A percentile compares a stretch with the other conserved stretches of the same genome.
Conservation (phyloP, 1,140 invertebrate species). For the Arctopsyche grandis region DNA sequence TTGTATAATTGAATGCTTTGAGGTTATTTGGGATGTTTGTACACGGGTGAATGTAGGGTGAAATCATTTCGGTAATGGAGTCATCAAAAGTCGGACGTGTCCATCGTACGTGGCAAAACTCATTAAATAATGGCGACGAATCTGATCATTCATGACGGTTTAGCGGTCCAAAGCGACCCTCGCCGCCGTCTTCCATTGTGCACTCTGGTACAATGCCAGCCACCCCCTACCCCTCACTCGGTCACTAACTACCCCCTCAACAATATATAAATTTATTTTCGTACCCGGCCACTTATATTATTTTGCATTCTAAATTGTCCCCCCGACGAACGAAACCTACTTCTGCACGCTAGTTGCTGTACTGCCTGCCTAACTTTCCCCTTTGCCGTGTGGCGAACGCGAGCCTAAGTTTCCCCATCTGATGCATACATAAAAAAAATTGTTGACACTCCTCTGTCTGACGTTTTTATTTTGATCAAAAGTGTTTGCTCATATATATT, state of each 20-base stretch:
- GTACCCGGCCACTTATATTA: constrained; percentile 53
- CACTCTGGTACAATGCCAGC: constrained; percentile 11
- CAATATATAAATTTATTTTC: constrained; percentile 53
- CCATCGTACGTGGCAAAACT: constrained; percentile 36
- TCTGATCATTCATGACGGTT: constrained; percentile 45
- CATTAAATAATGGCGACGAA: constrained; percentile 51
- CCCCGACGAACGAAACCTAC: constrained; percentile 44
- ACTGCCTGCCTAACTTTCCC: constrained; percentile 25
- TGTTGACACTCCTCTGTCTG: too few relatives aligned
- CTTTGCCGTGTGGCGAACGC: background rate
- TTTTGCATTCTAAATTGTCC: constrained; percentile 49
- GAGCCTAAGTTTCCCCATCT: background rate
- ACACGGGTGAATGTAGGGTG: too few relatives aligned
- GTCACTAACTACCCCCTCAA: constrained; percentile 36
- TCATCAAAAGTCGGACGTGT: constrained; percentile 28
- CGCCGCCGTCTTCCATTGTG: constrained; percentile 33
- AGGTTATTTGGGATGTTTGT: too few relatives aligned
- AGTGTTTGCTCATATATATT: too few relatives aligned
- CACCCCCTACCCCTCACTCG: constrained; percentile 16
- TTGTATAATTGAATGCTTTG: too few relatives aligned
- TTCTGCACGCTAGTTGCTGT: constrained; percentile 44
- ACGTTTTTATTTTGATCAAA: too few relatives aligned
- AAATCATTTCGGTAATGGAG: constrained; percentile 27
- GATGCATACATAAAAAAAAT: too few relatives aligned
- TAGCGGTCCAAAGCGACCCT: constrained; percentile 21